Base-by-base conservation (phyloP, 2,888 invertebrate species). In the Drosophila niveifrons region DNA sequence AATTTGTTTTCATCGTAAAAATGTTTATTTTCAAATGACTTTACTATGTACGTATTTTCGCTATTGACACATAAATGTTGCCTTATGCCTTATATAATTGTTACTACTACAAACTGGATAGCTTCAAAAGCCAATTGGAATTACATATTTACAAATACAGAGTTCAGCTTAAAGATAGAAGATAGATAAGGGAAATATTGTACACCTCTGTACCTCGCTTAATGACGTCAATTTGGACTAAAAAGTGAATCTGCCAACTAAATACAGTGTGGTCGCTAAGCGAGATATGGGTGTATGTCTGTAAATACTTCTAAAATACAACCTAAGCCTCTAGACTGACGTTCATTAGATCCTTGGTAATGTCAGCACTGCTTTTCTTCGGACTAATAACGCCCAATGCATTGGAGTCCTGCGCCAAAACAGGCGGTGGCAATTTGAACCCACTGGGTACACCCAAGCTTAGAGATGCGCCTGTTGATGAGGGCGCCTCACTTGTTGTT, bases 311-410 rank as follows among this genome's bases (percentile, higher is more conserved):
- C 56, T 31, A 48, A 8, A 47, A 36, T 63, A 63, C 29, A 66
- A 66, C 11, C 77, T 88, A 87, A 57, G 67, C 56, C 64, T 84
- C 82, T 51, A 94, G 88, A 82, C 93, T 94, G 1, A 94, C 94
- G 76, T 94, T 93, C 65, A 94, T 94, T 31, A 94, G 82, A 72
- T 94, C 94, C 56, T 93, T 94, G 6, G 94, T 94, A 9, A 94
- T 94, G 90, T 93, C 94, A 75, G 93, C 76, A 91, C 18, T 93
- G 75, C 86, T 93, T 92, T 79, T 93, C 90, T 50, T 17, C 18
- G 64, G 91, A 75, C 50, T 44, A 62, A 47, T 63, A n/a, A 36
- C 46, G 23, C 66, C 57, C 53, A 69, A 13, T 23, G 53, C 41
- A 29, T 84, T 72, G 17, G 69, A 39, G 52, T 67, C 79, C 59